phyloP scores from a whole-genome alignment of 2,888 invertebrate genomes.

The Aleiodes leptofemur region DNA sequence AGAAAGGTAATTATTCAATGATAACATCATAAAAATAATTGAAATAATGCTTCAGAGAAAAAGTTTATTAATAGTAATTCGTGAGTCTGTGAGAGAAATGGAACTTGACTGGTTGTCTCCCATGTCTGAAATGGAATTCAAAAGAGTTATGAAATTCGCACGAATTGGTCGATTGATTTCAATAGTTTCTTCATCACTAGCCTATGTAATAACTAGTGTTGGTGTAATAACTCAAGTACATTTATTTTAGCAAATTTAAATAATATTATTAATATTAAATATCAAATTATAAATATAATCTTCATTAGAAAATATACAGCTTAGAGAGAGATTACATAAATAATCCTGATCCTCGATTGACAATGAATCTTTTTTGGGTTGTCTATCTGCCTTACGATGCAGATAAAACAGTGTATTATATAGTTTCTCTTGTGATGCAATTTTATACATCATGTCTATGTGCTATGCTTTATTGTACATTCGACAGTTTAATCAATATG shows the following conservation, averaged over 20 bases:
- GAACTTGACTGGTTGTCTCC: constrained; percentile 48
- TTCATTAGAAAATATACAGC: constrained; percentile 2
- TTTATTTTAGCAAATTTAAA: not conserved
- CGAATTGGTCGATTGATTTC: constrained; percentile 53
- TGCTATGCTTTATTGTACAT: constrained; percentile 31
- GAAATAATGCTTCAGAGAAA: not conserved
- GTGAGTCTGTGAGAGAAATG: constrained; percentile 23
- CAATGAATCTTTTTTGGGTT: constrained; percentile 20
- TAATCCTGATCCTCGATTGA: constrained; percentile 28
- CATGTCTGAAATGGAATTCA: constrained; percentile 38
- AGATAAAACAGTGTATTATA: constrained; percentile 24
- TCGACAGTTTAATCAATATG: constrained; percentile 47
- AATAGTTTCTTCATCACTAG: constrained; percentile 53
- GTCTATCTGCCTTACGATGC: constrained; percentile 37
- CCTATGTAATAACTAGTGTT: constrained; percentile 48
- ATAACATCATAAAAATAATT: not conserved
- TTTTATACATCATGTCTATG: constrained; percentile 33
- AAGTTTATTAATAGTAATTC: constrained; percentile 25
- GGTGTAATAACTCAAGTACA: constrained; percentile 38
- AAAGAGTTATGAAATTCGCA: constrained; percentile 54
- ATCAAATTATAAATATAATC: too few species aligned
- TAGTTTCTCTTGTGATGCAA: constrained; percentile 46
- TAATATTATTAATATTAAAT: not conserved
- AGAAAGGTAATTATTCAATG: constrained; percentile 8
- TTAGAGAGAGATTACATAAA: not conserved